Evolutionary conservation across 1,140 invertebrate species (phyloP).

Genomic region (Rhyacophila brunnea): DNA sequence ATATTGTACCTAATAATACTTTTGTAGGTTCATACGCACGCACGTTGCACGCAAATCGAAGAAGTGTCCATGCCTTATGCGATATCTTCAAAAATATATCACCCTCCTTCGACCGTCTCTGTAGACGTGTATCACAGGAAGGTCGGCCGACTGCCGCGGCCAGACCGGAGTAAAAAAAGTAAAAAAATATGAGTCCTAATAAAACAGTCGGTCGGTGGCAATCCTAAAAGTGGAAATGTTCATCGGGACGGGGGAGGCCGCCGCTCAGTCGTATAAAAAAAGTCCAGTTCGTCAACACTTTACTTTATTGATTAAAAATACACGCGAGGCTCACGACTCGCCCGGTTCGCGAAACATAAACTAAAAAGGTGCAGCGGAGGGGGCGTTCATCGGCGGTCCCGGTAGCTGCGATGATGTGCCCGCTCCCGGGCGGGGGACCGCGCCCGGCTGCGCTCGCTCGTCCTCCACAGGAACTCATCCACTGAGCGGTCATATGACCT

Average conservation of each 20-base stretch:
- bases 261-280: conserved; percentile 21
- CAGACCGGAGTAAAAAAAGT: no score
- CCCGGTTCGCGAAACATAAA: conserved; percentile 19
- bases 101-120: no score
- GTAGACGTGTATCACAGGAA: no score
- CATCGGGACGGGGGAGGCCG: background rate
- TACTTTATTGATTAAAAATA: conserved; percentile 35
- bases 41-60: no score
- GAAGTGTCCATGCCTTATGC: no score
- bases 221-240: no score
- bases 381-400: conserved; percentile 44
- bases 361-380: conserved; percentile 3
- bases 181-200: no score
- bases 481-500: conserved; percentile 86
- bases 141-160: no score
- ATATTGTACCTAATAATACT: no score
- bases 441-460: conserved; percentile 60
- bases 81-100: no score
- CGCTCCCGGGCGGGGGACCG: conserved; percentile 57
- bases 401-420: conserved; percentile 52
- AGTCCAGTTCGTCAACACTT: conserved; percentile 33
- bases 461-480: conserved; percentile 87
- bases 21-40: no score
- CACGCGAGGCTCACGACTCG: conserved; percentile 20
- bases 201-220: no score